These are phyloP conservation scores for Oreocharis arfaki DNA, from an alignment of 2,113 vertebrate genomes.

Conservation along the genomic window DNA sequence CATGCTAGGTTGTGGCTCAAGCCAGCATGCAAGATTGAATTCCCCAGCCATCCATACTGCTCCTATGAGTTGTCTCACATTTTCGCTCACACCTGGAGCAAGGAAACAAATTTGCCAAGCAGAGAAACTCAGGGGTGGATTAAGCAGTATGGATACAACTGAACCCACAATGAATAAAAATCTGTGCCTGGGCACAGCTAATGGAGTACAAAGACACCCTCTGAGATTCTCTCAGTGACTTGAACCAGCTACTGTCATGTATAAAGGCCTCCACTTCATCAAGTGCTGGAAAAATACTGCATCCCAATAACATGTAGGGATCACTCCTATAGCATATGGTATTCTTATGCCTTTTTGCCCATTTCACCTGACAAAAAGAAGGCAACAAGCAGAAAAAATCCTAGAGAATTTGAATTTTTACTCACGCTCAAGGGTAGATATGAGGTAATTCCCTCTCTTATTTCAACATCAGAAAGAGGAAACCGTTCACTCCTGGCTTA, in stretches of 20 bases:
- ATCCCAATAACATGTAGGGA: background rate
- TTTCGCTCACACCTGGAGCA: background rate
- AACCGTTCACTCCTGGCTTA: background rate
- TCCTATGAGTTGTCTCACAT: background rate
- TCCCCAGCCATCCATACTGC: background rate
- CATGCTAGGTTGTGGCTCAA: conserved; percentile 1
- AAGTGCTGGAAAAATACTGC: background rate
- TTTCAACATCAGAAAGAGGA: background rate
- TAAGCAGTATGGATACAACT: background rate
- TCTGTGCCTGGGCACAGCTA: background rate
- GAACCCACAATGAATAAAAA: background rate
- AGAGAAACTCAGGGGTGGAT: background rate
- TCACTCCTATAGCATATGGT: background rate
- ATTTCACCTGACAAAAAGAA: background rate
- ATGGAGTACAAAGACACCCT: background rate
- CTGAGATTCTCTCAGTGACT: background rate
- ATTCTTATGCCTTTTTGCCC: background rate
- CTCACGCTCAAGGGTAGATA: background rate
- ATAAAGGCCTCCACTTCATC: background rate
- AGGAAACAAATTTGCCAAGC: background rate
- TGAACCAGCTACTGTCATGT: background rate
- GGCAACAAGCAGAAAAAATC: background rate
- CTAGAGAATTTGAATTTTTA: background rate
- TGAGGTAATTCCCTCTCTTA: background rate
- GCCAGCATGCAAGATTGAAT: background rate